Evolutionary conservation across 2,113 vertebrate species (phyloP).

Genomic region (Atrichornis clamosus): DNA sequence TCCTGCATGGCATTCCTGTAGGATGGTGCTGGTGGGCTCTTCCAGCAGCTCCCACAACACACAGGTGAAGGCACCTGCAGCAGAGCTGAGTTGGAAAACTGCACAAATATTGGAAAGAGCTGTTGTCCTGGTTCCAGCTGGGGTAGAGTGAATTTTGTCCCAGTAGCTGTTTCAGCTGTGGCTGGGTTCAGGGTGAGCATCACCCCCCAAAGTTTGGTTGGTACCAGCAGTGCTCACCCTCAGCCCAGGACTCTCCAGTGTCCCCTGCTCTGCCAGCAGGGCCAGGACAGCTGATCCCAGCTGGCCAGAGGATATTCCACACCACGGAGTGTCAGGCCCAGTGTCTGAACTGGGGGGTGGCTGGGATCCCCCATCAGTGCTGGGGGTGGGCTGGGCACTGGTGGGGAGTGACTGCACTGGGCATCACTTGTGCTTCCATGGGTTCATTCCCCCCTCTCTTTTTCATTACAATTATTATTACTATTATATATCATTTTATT

Average conservation of each 20-base stretch:
- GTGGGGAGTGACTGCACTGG: no score
- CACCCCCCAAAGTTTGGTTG: neutral
- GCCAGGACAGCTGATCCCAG: neutral
- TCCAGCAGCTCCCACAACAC: neutral
- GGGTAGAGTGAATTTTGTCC: neutral
- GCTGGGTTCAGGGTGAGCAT: neutral
- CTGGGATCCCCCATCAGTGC: fast-evolving
- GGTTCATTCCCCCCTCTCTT: neutral
- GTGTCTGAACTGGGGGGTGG: no score
- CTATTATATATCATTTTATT: neutral
- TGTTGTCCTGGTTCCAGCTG: neutral
- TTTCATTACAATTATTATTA: neutral
- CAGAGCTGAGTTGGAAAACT: neutral
- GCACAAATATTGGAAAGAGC: neutral
- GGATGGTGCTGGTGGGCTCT: neutral
- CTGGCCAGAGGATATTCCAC: neutral
- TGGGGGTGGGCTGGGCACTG: neutral
- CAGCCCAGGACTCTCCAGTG: neutral
- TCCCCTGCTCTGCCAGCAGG: neutral
- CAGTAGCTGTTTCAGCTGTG: neutral
- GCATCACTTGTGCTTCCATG: neutral
- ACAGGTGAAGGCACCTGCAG: neutral
- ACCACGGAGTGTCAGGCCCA: neutral
- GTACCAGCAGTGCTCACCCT: neutral
- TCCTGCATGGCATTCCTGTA: neutral